Percentiles rank a stretch among this genome's conserved stretches.
phyloP scores from a whole-genome alignment of 2,797 vertebrate species.

The Pempheris klunzingeri region DNA sequence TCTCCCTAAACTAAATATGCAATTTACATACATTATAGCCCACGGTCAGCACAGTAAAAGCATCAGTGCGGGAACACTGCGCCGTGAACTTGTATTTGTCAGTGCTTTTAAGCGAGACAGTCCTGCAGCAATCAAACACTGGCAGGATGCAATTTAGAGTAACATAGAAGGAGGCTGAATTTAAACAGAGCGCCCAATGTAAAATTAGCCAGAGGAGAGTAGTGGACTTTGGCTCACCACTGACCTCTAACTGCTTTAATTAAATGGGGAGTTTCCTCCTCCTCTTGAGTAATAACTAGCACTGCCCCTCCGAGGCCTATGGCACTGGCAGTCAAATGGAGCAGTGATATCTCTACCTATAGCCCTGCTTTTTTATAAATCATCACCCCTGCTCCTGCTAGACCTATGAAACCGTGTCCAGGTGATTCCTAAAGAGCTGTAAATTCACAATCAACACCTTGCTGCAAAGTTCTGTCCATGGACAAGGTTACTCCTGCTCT shows the following conservation, averaged over 20 bases:
- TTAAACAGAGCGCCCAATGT: constrained; percentile 64
- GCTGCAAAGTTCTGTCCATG: constrained; percentile 33
- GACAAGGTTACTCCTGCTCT: constrained; percentile 46
- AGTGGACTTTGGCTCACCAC: constrained; percentile 66
- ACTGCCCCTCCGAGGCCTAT: constrained; percentile 60
- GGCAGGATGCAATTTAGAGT: constrained; percentile 74
- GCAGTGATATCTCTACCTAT: constrained; percentile 64
- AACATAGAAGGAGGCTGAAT: constrained; percentile 68
- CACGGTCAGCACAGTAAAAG: constrained; percentile 50
- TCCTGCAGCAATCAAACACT: constrained; percentile 72
- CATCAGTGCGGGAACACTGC: constrained; percentile 45
- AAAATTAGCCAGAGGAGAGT: constrained; percentile 77
- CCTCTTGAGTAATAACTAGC: constrained; percentile 76
- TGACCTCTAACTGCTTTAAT: constrained; percentile 82
- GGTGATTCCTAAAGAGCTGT: constrained; percentile 33
- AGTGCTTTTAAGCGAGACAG: constrained; percentile 66
- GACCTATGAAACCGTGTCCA: constrained; percentile 47
- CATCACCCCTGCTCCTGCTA: constrained; percentile 41
- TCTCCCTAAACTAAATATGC: constrained; percentile 81
- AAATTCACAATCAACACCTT: constrained; percentile 50
- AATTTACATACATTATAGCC: constrained; percentile 84
- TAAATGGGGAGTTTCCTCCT: constrained; percentile 81
- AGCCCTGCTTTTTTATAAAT: constrained; percentile 67
- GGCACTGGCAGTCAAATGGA: constrained; percentile 53
- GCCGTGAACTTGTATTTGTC: constrained; percentile 57